Base-by-base conservation (phyloP, 2,797 vertebrate genomes). In the Brachyrhaphis roseni region DNA sequence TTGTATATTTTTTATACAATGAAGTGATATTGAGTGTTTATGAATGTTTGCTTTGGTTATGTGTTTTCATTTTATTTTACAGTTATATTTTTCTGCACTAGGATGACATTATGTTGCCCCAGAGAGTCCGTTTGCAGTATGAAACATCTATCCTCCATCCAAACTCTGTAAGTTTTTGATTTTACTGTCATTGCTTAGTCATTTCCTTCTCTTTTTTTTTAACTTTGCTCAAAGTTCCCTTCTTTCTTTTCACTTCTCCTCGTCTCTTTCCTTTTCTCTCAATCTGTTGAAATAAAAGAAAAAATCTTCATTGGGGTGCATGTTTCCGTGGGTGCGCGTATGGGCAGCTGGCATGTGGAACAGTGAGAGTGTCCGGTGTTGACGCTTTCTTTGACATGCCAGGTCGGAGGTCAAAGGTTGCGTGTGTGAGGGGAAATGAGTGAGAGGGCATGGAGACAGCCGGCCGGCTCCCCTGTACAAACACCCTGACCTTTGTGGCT, bases 21-120 rank as follows among this genome's bases (percentile, higher is more conserved):
- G 1, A 26, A 45, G 5, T n/a, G 26, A 59, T 57, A 66, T 76
- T 20, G 73, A 20, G 6, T 49, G 26, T 31, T 49, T 46, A 6
- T 43, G n/a, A 75, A 43, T 26, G 45, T 20, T 31, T 62, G 39
- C 12, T 76, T 57, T 46, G 45, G 4, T 36, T 10, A 34, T 66
- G 8, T 39, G 34, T 4, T 12, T 68, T 18, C 16, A 16, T 20
- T 0, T 8, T 51, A 49, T 70, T n/a, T 66, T 34, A 75, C 43
- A 53, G 4, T 46, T 8, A 1, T 62, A 76, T 79, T 71, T 26
- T 39, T 83, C 41, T 62, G 0, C 74, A 90, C 10, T 90, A 99
- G 98, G 98, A 99, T 86, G 98, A 99, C 53, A 91, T 97, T 79
- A 99, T 99, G 98, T 95, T 97, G 94, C 97, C 98, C 2, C 96